A percentile compares a stretch with the other conserved stretches of the same genome.
These are phyloP conservation scores for Ischnura elegans DNA, from an alignment of 2,888 invertebrate species.

Conservation along the genomic window DNA sequence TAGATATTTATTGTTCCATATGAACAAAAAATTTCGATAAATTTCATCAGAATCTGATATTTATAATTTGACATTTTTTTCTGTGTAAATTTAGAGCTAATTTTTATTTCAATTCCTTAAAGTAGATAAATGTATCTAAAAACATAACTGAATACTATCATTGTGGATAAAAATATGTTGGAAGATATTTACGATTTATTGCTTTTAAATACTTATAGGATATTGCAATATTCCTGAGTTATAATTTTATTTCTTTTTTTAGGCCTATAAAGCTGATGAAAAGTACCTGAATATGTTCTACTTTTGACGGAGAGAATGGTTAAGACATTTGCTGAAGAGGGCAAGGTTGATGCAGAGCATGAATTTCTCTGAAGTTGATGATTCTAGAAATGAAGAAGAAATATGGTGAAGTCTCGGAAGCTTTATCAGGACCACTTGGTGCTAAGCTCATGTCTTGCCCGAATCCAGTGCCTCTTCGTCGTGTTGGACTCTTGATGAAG, in stretches of 20 bases:
- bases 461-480: constrained; percentile 82
- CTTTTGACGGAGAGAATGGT: constrained; percentile 97
- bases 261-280: constrained; percentile 75
- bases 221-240: neutral
- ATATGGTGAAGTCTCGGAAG: constrained; percentile 88
- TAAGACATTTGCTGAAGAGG: constrained; percentile 90
- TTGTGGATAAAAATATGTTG: too few species aligned
- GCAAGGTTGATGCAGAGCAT: constrained; percentile 95
- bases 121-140: too few species aligned
- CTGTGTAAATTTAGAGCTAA: too few species aligned
- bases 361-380: constrained; percentile 94
- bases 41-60: too few species aligned
- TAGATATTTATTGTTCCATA: too few species aligned
- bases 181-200: too few species aligned
- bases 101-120: too few species aligned
- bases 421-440: constrained; percentile 89
- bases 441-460: constrained; percentile 85
- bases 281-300: constrained; percentile 83
- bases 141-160: too few species aligned
- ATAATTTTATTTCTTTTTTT: constrained; percentile 36
- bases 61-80: too few species aligned
- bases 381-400: constrained; percentile 86
- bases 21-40: too few species aligned
- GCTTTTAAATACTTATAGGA: too few species aligned
- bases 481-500: constrained; percentile 86